These are phyloP conservation scores for Choreutis nemorana DNA, from an alignment of 2,888 invertebrate species.

Conservation along the genomic window DNA sequence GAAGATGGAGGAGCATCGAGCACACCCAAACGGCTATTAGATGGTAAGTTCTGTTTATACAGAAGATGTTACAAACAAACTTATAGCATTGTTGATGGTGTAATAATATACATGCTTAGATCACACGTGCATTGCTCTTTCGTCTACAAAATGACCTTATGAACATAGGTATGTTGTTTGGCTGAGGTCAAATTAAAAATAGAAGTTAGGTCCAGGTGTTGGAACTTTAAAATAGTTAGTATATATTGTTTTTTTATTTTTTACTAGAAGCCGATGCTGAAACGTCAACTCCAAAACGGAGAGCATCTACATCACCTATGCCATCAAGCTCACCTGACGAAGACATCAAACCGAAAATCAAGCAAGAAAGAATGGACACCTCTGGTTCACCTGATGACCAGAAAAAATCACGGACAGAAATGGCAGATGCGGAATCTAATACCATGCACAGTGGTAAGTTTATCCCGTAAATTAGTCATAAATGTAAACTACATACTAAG, in stretches of 20 bases:
- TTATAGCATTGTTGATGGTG: too few species aligned
- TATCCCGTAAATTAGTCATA: not conserved
- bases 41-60: slow-evolving; percentile 41
- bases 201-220: too few species aligned
- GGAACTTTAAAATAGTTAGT: too few species aligned
- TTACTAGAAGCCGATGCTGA: slow-evolving; percentile 52
- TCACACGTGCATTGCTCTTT: too few species aligned
- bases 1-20: slow-evolving; percentile 85
- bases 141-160: too few species aligned
- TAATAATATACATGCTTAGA: too few species aligned
- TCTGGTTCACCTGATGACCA: slow-evolving; percentile 70
- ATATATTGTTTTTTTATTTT: too few species aligned
- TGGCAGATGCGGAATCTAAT: slow-evolving; percentile 89
- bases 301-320: slow-evolving; percentile 65
- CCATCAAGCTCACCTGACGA: slow-evolving; percentile 60
- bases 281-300: slow-evolving; percentile 69
- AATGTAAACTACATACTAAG: not conserved
- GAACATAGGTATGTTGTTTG: too few species aligned
- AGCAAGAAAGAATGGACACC: slow-evolving; percentile 74
- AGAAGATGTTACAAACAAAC: not conserved
- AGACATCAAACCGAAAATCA: slow-evolving; percentile 66
- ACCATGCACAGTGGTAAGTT: slow-evolving; percentile 90
- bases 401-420: slow-evolving; percentile 81
- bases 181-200: too few species aligned
- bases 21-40: slow-evolving; percentile 75